These are phyloP conservation scores for Episyrphus balteatus DNA, from an alignment of 1,140 invertebrate genomes.

Conservation along the genomic window DNA sequence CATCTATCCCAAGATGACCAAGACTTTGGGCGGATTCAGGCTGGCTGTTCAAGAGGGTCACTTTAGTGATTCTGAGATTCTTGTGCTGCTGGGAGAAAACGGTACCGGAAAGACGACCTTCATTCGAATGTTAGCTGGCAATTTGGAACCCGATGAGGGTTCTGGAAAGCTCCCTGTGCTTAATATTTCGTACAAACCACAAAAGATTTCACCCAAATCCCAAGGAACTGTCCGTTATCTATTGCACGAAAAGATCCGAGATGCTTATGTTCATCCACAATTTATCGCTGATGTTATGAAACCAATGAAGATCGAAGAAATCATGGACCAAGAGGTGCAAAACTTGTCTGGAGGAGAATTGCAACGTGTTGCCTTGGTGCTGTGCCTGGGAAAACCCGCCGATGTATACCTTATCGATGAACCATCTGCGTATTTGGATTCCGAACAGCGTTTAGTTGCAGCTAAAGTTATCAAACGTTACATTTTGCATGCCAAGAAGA, in stretches of 20 bases:
- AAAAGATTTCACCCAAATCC: constrained; percentile 98
- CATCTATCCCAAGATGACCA: constrained; percentile 83
- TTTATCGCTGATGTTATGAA: constrained; percentile 99
- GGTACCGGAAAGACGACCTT: constrained; percentile 99
- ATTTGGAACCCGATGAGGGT: constrained; percentile 79
- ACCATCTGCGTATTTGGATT: constrained; percentile 98
- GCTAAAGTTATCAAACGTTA: constrained; percentile 99
- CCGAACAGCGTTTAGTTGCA: constrained; percentile 98
- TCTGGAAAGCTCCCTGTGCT: constrained; percentile 73
- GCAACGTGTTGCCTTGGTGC: constrained; percentile 89
- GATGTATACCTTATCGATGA: constrained; percentile 99
- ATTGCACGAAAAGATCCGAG: constrained; percentile 91
- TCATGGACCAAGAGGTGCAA: constrained; percentile 98
- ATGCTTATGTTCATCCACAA: constrained; percentile 93
- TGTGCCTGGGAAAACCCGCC: constrained; percentile 96
- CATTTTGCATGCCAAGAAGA: constrained; percentile 98
- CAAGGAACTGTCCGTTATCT: constrained; percentile 85
- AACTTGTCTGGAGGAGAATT: constrained; percentile 99
- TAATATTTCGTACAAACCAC: constrained; percentile 99
- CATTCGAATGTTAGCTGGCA: constrained; percentile 95
- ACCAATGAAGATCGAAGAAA: constrained; percentile 93
- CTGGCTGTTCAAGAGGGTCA: constrained; percentile 78
- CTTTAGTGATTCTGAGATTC: constrained; percentile 98
- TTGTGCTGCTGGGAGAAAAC: constrained; percentile 97
- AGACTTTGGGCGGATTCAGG: constrained; percentile 75